Evolutionary conservation across 2,888 invertebrate species (phyloP).

Genomic region (Physocephala rufipes): DNA sequence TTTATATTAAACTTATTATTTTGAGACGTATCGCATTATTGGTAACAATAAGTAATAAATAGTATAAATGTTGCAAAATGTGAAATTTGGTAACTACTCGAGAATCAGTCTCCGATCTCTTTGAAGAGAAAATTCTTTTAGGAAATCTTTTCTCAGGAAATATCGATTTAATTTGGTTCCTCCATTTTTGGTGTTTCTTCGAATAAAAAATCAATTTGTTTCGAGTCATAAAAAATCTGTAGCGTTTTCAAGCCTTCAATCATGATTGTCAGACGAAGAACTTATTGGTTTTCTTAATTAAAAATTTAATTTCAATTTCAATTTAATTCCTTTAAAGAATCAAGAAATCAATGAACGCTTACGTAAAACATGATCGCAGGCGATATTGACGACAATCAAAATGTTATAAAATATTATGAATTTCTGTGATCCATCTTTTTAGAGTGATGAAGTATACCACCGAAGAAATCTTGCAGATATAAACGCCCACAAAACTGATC

Average conservation of each 20-base stretch:
- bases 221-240: constrained; percentile 1
- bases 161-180: no score
- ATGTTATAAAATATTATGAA: neutral
- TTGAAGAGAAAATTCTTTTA: no score
- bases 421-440: neutral
- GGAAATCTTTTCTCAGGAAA: no score
- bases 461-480: neutral
- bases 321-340: neutral
- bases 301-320: constrained; percentile 5
- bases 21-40: no score
- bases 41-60: no score
- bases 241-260: no score
- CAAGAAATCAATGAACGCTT: neutral
- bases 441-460: neutral
- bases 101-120: no score
- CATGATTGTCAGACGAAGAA: no score
- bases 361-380: constrained; percentile 4
- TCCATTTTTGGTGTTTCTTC: neutral
- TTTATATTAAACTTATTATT: no score
- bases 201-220: neutral
- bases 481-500: neutral
- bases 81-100: no score
- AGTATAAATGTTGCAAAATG: no score
- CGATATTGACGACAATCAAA: constrained; percentile 7
- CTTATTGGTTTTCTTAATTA: no score